Base-by-base conservation (phyloP, 2,888 invertebrate species). In the Timema podura region DNA sequence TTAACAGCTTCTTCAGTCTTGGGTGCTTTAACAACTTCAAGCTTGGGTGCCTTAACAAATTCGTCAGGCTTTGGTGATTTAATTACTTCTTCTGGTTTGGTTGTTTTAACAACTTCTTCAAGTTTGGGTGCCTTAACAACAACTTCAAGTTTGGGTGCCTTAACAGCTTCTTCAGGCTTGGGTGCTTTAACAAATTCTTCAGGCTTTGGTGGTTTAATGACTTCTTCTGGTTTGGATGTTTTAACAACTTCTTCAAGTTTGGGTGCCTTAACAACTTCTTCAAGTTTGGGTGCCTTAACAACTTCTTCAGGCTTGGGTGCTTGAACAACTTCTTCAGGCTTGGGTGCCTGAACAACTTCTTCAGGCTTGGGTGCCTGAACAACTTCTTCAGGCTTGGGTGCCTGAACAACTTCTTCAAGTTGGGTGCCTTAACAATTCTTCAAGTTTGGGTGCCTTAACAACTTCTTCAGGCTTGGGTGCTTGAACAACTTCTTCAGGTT, bases 81-180 rank as follows among this genome's bases (percentile, higher is more conserved):
- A 16, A 68, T 48, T 64, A 61, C 68, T 57, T 73, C 70, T 67
- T 69, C 68, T 48, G 72, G 73, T 13, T 71, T 70, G 65, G 64
- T n/a, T n/a, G 69, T 64, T 48, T 57, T 54, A 5, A 16, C 7
- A 44, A 9, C 5, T 45, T 9, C n/a, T 44, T 64, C 13, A 44
- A 2, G 11, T 45, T 64, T 44, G 45, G 45, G 45, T 45, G 30
- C 30, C 30, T 30, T 30, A 30, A 30, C 30, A 30, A 30, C 30
- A 2, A 2, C 3, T 30, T 30, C 30, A 30, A 3, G 30, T 3
- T 30, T 30, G 30, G 2, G 30, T 30, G 30, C 2, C 3, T 30
- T 30, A 30, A 30, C 30, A 30, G n/a, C 30, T 30, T 30, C 3
- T 30, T 30, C 30, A 30, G 30, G 30, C 30, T 30, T 30, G 30